Evolutionary conservation across 1,140 invertebrate genomes (phyloP).

Genomic region (Portunus trituberculatus): DNA sequence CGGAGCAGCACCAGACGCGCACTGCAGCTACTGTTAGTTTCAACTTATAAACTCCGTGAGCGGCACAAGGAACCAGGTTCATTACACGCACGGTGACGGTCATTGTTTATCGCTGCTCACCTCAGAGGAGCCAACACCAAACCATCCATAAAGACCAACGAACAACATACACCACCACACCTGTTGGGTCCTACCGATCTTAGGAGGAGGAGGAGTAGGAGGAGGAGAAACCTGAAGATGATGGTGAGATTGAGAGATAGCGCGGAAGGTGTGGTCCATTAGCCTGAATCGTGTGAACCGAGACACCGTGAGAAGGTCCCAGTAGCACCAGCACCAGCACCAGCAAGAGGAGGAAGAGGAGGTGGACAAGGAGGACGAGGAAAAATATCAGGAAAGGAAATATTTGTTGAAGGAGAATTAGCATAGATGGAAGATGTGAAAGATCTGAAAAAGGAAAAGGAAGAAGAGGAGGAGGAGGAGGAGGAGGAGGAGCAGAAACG

Average conservation of each 20-base stretch:
- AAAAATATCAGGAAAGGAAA: neutral
- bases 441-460: neutral
- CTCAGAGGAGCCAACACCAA: no score
- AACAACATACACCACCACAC: no score
- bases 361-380: neutral
- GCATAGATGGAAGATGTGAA: neutral
- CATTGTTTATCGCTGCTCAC: no score
- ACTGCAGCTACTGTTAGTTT: no score
- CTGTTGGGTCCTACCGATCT: neutral
- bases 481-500: neutral
- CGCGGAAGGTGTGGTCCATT: neutral
- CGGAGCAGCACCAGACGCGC: no score
- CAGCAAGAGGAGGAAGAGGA: no score
- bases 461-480: neutral
- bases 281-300: neutral
- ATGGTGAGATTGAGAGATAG: neutral
- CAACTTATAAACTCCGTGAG: no score
- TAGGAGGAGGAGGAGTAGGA: neutral
- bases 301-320: constrained; percentile 6
- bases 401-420: neutral
- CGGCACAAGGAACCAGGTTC: no score
- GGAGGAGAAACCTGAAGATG: neutral
- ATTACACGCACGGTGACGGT: no score
- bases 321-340: no score
- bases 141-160: no score